Evolutionary conservation across 2,113 vertebrate genomes (phyloP).

Genomic region (Lophotis ruficrista): DNA sequence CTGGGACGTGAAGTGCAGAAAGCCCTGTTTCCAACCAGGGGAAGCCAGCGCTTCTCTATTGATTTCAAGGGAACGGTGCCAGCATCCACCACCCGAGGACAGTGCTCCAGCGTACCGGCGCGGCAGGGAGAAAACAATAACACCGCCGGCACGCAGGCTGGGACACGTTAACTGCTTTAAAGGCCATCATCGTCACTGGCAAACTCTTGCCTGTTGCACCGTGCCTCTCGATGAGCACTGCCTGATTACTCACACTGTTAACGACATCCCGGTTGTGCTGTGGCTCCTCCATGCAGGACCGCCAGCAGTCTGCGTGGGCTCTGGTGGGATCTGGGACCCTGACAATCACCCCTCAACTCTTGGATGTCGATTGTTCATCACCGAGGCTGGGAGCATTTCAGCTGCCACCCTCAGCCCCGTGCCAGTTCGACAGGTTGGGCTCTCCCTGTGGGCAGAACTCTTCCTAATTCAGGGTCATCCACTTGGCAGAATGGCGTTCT

Average conservation of each 20-base stretch:
- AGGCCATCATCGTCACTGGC: background rate
- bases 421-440: accelerated
- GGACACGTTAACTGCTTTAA: background rate
- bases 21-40: accelerated
- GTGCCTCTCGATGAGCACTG: background rate
- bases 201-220: background rate
- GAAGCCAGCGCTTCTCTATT: background rate
- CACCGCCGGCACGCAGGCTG: background rate
- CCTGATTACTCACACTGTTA: background rate
- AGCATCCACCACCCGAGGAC: background rate
- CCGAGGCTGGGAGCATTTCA: accelerated
- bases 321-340: background rate
- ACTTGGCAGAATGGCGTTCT: background rate
- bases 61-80: background rate
- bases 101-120: accelerated
- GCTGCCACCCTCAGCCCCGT: background rate
- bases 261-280: accelerated
- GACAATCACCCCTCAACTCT: accelerated
- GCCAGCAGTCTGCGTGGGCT: accelerated
- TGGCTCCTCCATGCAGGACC: accelerated
- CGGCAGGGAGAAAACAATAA: background rate
- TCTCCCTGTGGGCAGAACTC: background rate
- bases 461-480: background rate
- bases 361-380: accelerated
- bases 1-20: background rate